These are phyloP conservation scores for Lepidocyrtoides sp. DNA, from an alignment of 2,888 invertebrate species.

Conservation along the genomic window DNA sequence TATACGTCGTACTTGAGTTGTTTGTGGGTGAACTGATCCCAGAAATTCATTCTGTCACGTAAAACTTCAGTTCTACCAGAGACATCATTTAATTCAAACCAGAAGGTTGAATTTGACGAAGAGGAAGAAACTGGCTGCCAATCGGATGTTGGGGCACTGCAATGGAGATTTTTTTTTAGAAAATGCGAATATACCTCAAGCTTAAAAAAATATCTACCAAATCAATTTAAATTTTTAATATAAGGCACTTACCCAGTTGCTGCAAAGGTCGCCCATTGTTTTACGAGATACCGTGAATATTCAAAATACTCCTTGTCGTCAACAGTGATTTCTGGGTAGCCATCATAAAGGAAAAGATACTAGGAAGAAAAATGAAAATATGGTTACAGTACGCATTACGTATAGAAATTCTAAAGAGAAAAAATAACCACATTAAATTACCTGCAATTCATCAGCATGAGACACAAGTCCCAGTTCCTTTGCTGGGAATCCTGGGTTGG, in stretches of 20 bases:
- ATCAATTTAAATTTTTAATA: no score
- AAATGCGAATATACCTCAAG: no score
- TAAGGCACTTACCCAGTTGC: constrained; percentile 78
- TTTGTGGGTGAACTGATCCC: constrained; percentile 77
- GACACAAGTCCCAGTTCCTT: constrained; percentile 38
- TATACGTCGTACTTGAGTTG: no score
- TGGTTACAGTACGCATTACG: no score
- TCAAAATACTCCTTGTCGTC: constrained; percentile 65
- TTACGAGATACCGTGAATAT: constrained; percentile 75
- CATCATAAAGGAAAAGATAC: no score
- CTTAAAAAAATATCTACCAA: no score
- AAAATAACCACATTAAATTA: no score
- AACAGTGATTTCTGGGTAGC: constrained; percentile 72
- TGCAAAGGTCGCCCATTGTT: constrained; percentile 77
- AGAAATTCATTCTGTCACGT: constrained; percentile 75
- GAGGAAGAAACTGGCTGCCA: constrained; percentile 48
- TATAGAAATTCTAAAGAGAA: no score
- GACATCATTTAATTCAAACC: constrained; percentile 77
- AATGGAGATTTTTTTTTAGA: no score
- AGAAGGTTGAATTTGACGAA: not conserved
- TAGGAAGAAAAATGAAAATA: no score
- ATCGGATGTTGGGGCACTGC: not conserved
- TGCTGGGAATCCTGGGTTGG: constrained; percentile 39
- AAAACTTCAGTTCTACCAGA: constrained; percentile 50
- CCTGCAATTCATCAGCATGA: constrained; percentile 81